A percentile compares a stretch with the other conserved stretches of the same genome.
These are phyloP conservation scores for Osmoderma eremita DNA, from an alignment of 2,888 invertebrate species.

Conservation along the genomic window DNA sequence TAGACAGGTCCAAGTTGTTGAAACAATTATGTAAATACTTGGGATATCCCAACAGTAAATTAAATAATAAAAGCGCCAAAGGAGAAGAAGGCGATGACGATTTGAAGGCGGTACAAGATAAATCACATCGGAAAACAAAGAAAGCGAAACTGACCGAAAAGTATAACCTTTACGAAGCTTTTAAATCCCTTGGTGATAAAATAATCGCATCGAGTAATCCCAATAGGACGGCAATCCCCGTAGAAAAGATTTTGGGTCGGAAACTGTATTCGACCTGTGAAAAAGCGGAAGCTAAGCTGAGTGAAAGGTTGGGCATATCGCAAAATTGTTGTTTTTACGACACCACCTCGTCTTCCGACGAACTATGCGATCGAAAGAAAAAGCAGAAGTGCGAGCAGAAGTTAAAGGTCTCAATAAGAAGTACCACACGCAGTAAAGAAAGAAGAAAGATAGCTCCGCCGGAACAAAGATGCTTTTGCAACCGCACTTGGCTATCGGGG, in stretches of 20 bases:
- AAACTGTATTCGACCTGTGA: conserved; percentile 13
- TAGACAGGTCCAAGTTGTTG: too few relatives aligned
- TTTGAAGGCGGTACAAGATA: background rate
- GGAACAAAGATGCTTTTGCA: too few relatives aligned
- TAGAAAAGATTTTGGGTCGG: background rate
- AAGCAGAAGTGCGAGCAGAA: background rate
- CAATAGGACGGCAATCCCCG: background rate
- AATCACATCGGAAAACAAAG: background rate
- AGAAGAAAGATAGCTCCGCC: too few relatives aligned
- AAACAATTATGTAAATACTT: too few relatives aligned
- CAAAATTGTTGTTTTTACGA: background rate
- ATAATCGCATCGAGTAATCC: background rate
- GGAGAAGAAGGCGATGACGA: too few relatives aligned
- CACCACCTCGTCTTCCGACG: background rate
- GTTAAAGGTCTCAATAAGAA: background rate
- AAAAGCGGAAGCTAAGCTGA: conserved; percentile 15
- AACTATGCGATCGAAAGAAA: background rate
- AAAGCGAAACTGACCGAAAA: background rate
- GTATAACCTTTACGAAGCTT: background rate
- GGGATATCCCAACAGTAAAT: too few relatives aligned
- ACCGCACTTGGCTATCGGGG: too few relatives aligned
- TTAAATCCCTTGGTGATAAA: conserved; percentile 11
- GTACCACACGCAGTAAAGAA: background rate
- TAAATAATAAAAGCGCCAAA: too few relatives aligned
- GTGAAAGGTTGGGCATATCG: conserved; percentile 10